Conservation (phyloP, 2,888 invertebrate genomes). For the Melinopterus prodromus region DNA sequence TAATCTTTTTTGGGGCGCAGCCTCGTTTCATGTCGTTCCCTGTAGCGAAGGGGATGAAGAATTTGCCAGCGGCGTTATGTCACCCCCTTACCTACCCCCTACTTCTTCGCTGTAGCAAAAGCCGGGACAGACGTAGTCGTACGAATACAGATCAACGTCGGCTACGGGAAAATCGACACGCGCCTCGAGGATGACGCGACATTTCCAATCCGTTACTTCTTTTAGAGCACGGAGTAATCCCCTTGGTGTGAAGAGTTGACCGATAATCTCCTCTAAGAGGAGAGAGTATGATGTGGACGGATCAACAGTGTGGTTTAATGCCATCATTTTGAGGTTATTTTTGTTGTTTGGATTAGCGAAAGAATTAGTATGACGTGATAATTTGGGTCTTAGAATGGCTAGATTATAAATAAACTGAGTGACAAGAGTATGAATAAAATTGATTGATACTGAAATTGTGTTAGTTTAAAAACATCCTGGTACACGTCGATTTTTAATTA, state of each 20-base stretch:
- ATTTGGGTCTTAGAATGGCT: no score
- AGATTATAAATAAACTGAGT: no score
- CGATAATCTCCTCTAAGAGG: neutral
- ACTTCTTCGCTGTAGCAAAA: neutral
- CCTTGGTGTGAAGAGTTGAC: neutral
- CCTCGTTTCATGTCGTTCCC: slow-evolving; percentile 35
- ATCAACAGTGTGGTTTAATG: neutral
- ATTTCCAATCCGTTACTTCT: neutral
- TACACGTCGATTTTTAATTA: no score
- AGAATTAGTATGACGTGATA: no score
- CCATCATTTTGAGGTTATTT: neutral
- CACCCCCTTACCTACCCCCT: slow-evolving; percentile 26
- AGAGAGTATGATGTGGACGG: neutral
- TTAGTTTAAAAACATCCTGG: no score
- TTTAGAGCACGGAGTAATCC: neutral
- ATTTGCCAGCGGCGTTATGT: slow-evolving; percentile 46
- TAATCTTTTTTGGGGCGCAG: slow-evolving; percentile 48
- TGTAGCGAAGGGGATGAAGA: slow-evolving; percentile 44
- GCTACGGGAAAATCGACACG: slow-evolving; percentile 4
- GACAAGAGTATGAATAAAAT: no score
- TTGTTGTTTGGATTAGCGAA: neutral
- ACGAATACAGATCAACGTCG: neutral
- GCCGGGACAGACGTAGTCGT: neutral
- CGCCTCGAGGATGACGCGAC: neutral
- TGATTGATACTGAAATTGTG: no score